Conservation (phyloP, 1,140 invertebrate genomes). For the Calycopis cecrops region DNA sequence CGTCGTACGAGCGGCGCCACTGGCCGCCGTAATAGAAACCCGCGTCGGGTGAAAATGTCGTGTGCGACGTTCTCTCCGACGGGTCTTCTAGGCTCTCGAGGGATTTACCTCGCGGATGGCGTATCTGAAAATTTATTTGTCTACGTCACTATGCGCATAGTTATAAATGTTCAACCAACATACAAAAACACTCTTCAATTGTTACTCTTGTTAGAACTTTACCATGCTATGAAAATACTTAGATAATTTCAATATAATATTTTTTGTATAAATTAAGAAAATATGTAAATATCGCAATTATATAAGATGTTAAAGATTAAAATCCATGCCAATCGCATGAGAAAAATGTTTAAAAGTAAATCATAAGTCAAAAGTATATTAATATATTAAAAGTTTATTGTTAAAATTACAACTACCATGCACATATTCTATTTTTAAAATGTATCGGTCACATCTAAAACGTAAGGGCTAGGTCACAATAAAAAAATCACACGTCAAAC, state of each 20-base stretch:
- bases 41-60: slow-evolving; percentile 77
- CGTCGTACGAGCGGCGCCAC: slow-evolving; percentile 91
- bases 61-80: slow-evolving; percentile 77
- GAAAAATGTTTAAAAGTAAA: background rate
- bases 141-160: background rate
- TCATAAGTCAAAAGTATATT: slow-evolving; percentile 13
- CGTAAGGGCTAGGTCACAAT: slow-evolving; percentile 20
- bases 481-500: slow-evolving; percentile 41
- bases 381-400: slow-evolving; percentile 9
- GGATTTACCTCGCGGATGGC: slow-evolving; percentile 87
- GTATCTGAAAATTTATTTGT: slow-evolving; percentile 72
- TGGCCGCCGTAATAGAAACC: slow-evolving; percentile 74
- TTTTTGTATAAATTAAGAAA: slow-evolving; percentile 16
- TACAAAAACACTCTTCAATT: slow-evolving; percentile 16
- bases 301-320: slow-evolving; percentile 12
- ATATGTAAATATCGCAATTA: slow-evolving; percentile 10
- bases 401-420: slow-evolving; percentile 45
- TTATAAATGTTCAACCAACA: background rate
- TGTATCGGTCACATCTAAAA: slow-evolving; percentile 16
- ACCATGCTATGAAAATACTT: slow-evolving; percentile 27
- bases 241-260: slow-evolving; percentile 20
- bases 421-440: slow-evolving; percentile 30
- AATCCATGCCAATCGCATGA: slow-evolving; percentile 13
- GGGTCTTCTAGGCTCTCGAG: slow-evolving; percentile 87
- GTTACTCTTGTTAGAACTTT: slow-evolving; percentile 17